Base-by-base conservation (phyloP, 2,113 vertebrate genomes). In the Choloepus hoffmanni region DNA sequence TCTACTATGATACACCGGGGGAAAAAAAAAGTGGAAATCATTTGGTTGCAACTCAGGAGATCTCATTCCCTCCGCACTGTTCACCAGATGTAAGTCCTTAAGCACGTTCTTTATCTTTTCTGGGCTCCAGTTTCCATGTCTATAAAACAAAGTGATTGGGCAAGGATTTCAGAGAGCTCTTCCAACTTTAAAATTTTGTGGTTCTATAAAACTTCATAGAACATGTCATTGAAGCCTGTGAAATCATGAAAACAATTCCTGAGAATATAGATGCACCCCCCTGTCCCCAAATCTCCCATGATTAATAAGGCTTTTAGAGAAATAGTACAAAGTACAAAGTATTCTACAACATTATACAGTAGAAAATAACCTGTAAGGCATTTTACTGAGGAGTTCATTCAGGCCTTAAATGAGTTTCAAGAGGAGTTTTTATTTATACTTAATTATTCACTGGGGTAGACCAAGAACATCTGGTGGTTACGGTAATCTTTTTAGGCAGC, bases 321-420 rank as follows among this genome's bases (percentile, higher is more conserved):
- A 83, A 50, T 60, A 36, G 36, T 36, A 36, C 36, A 36, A 36
- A 73, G 81, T 73, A 58, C 33, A 60, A 70, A 96, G n/a, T 95
- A 28, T 77, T 90, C 67, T 58, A 16, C 43, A 67, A 16, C 48
- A 4, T 74, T 85, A 26, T 8, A 76, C 28, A 92, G 30, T 58
- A 40, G 72, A 55, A 84, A 85, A 90, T 78, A 73, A 85, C 65
- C 50, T 85, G 5, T 16, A 81, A 62, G 21, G 50, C n/a, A 77
- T 55, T 95, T 89, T 92, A 53, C 72, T 67, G 60, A 89, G 84
- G 77, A 82, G 55, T 89, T 77, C 72, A 82, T 81, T 94, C 43
- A 93, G 72, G 53, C 73, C 83, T 89, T 88, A 77, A 90, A 14
- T 90, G 81, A 95, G 50, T 79, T 96, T 90, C 90, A 74, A 89